Percentiles rank a stretch among this genome's conserved stretches.
phyloP scores from a whole-genome alignment of 2,113 vertebrate species.

The Entomyzon cyanotis region DNA sequence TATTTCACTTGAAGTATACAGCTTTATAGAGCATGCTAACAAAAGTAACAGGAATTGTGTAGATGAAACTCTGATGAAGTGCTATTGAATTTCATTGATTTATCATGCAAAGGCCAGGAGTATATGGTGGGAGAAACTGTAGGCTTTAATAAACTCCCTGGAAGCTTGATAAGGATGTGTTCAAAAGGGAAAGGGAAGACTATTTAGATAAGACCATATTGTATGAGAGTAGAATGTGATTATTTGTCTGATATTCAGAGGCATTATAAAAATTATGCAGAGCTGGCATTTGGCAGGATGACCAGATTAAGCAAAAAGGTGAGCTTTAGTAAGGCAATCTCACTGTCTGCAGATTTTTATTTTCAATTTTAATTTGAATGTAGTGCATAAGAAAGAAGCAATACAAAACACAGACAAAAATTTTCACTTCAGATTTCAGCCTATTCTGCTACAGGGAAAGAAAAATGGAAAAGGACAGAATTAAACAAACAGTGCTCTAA shows the following conservation, averaged over 20 bases:
- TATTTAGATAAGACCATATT: slow-evolving; percentile 26
- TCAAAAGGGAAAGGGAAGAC: slow-evolving; percentile 21
- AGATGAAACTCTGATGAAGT: neutral
- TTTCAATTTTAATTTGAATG: neutral
- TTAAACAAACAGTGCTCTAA: neutral
- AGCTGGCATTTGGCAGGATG: neutral
- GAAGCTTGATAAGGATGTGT: slow-evolving; percentile 10
- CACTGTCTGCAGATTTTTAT: neutral
- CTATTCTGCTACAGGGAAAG: neutral
- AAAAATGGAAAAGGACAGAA: neutral
- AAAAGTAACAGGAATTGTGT: slow-evolving; percentile 19
- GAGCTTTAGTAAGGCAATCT: neutral
- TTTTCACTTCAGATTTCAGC: neutral
- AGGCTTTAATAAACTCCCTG: slow-evolving; percentile 25
- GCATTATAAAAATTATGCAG: neutral
- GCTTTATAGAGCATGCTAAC: neutral
- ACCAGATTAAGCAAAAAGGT: neutral
- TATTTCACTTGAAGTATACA: slow-evolving; percentile 33
- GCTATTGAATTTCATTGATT: slow-evolving; percentile 54
- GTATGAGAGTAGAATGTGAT: slow-evolving; percentile 10
- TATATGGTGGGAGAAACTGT: neutral
- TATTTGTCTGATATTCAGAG: slow-evolving; percentile 15
- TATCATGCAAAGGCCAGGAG: slow-evolving; percentile 21
- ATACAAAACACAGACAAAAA: neutral
- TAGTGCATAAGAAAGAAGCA: neutral